phyloP scores from a whole-genome alignment of 2,113 vertebrate species.

The Pimephales promelas region DNA sequence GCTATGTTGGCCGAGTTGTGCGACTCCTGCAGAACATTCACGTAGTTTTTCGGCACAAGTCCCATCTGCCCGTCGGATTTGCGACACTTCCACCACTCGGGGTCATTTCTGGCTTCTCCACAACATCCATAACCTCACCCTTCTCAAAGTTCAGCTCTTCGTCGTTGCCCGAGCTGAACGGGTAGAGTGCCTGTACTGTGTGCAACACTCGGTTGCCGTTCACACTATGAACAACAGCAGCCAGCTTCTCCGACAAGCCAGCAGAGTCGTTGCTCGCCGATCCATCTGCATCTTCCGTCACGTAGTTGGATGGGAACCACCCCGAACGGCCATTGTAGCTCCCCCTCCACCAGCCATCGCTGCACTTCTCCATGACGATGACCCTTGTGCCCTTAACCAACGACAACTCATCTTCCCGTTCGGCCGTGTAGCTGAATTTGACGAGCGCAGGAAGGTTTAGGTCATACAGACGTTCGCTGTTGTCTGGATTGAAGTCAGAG shows the following conservation, averaged over 20 bases:
- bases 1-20: conserved; percentile 72
- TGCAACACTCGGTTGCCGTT: conserved; percentile 83
- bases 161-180: conserved; percentile 87
- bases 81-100: conserved; percentile 92
- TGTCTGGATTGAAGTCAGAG: conserved; percentile 80
- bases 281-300: conserved; percentile 86
- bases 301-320: conserved; percentile 93
- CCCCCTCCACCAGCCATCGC: conserved; percentile 92
- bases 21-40: conserved; percentile 83
- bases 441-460: conserved; percentile 88
- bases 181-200: conserved; percentile 89
- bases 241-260: conserved; percentile 84
- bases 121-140: conserved; percentile 90
- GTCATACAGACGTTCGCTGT: conserved; percentile 87
- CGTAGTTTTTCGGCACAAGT: conserved; percentile 91
- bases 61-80: conserved; percentile 87
- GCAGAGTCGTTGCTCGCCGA: conserved; percentile 80
- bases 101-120: conserved; percentile 93
- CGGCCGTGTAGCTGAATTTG: conserved; percentile 89
- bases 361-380: conserved; percentile 93
- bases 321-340: conserved; percentile 85
- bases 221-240: conserved; percentile 80
- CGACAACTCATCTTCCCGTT: conserved; percentile 88
- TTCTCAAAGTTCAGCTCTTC: conserved; percentile 93
- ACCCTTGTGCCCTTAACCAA: conserved; percentile 88